Conservation (phyloP, 2,888 invertebrate species). For the Harpalus rubripes region DNA sequence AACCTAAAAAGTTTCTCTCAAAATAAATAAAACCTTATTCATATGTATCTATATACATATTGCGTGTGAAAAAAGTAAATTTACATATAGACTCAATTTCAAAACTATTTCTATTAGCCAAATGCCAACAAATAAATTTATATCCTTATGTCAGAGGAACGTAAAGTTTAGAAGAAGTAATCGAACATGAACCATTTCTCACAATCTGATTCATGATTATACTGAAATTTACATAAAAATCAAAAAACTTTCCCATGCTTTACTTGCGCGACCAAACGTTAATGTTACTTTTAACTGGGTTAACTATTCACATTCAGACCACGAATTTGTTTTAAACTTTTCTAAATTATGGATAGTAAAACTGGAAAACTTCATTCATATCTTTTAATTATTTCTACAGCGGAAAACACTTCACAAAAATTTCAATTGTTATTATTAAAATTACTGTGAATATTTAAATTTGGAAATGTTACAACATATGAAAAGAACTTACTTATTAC, state of each 20-base stretch:
- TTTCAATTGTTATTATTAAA: conserved; percentile 25
- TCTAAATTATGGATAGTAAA: conserved; percentile 25
- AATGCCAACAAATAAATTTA: conserved; percentile 47
- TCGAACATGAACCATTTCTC: conserved; percentile 32
- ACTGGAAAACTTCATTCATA: conserved; percentile 41
- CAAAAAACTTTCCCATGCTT: conserved; percentile 28
- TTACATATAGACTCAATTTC: conserved; percentile 33
- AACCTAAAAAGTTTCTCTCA: background rate
- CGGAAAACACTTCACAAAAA: conserved; percentile 1
- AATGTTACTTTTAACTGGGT: conserved; percentile 40
- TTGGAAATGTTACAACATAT: background rate
- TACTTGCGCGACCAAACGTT: conserved; percentile 8
- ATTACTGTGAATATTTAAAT: background rate
- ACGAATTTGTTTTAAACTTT: conserved; percentile 41
- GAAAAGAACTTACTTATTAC: background rate
- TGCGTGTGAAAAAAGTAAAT: conserved; percentile 17
- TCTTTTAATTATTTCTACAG: conserved; percentile 35
- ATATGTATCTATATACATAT: background rate
- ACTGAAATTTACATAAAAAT: conserved; percentile 49
- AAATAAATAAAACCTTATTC: background rate
- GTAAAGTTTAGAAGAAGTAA: conserved; percentile 4
- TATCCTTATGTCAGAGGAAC: conserved; percentile 14
- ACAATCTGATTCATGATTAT: conserved; percentile 42
- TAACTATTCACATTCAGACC: conserved; percentile 37
- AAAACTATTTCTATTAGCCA: conserved; percentile 43